Evolutionary conservation across 2,888 invertebrate species (phyloP), one percentile per base, ranked within the genome.

Genomic region (Ferrisia virgata): DNA sequence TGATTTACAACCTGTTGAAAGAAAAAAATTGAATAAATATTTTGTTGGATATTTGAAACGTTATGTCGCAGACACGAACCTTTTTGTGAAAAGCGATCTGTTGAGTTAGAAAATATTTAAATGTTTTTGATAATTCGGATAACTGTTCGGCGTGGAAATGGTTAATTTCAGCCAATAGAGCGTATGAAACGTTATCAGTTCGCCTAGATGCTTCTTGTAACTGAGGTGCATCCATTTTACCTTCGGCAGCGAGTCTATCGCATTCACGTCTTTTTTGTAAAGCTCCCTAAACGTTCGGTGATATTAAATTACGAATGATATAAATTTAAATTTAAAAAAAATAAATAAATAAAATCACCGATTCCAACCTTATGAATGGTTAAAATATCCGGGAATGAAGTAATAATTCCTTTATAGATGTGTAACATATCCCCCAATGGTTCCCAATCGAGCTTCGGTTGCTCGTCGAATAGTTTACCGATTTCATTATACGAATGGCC

Each of bases 81-180:
- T 94, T 94, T 89, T 95, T 94, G 90, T 98, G 98, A 90, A 98
- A 99, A 83, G 91, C 91, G 43, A 98, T 95, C 90, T 99, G 98
- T 87, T 96, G 95, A 86, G 90, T 91, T 85, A 99, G 91, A 89
- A 96, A 98, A 85, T 91, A 92, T 88, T 95, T 94, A 92, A 98
- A 94, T 79, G 96, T 93, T 84, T 91, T 91, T 88, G 94, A 95
- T 87, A 97, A 92, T 90, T 99, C 97, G 58, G 91, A 91, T 76
- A 95, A 94, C 86, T 97, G 91, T 88, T 97, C 96, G 33, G 91
- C 89, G 88, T 97, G 96, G 88, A 99, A 98, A 89, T 98, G 96
- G 87, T 94, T 94, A 87, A 98, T 93, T 91, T 99, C 99, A 84
- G 98, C 97, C 88, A 98, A 92, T 85, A 97, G 92, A 1, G 96